Conservation (phyloP, 1,140 invertebrate species). For the Doryteuthis pealeii region DNA sequence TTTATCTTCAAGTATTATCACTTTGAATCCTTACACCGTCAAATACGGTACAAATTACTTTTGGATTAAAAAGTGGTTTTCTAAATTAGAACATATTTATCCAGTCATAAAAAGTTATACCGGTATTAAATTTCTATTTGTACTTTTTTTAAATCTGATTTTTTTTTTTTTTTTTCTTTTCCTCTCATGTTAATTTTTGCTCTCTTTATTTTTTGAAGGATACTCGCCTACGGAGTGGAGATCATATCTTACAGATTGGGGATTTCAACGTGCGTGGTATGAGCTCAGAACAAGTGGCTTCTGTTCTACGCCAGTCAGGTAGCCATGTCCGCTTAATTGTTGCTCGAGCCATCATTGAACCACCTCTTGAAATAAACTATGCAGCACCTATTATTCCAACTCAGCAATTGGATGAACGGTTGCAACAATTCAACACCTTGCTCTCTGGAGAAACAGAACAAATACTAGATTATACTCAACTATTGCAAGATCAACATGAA, state of each 20-base stretch:
- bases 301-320: constrained; percentile 85
- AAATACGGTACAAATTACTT: too few relatives aligned
- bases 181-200: too few relatives aligned
- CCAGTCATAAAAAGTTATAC: too few relatives aligned
- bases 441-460: constrained; percentile 18
- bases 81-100: too few relatives aligned
- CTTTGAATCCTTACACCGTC: too few relatives aligned
- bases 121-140: too few relatives aligned
- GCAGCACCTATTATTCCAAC: constrained; percentile 56
- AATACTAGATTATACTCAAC: background rate
- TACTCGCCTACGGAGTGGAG: constrained; percentile 83
- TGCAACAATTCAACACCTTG: constrained; percentile 46
- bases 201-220: constrained; percentile 64
- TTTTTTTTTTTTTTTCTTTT: too few relatives aligned
- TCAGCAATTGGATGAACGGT: constrained; percentile 53
- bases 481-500: background rate
- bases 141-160: too few relatives aligned
- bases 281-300: constrained; percentile 89
- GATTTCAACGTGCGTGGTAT: constrained; percentile 87
- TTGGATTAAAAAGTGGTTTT: too few relatives aligned
- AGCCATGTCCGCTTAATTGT: constrained; percentile 85
- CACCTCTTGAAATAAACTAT: constrained; percentile 35
- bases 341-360: constrained; percentile 66
- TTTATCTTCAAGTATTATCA: too few relatives aligned
- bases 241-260: constrained; percentile 92